These are phyloP conservation scores for Aphelocoma coerulescens DNA, from an alignment of 2,113 vertebrate genomes.

Conservation along the genomic window DNA sequence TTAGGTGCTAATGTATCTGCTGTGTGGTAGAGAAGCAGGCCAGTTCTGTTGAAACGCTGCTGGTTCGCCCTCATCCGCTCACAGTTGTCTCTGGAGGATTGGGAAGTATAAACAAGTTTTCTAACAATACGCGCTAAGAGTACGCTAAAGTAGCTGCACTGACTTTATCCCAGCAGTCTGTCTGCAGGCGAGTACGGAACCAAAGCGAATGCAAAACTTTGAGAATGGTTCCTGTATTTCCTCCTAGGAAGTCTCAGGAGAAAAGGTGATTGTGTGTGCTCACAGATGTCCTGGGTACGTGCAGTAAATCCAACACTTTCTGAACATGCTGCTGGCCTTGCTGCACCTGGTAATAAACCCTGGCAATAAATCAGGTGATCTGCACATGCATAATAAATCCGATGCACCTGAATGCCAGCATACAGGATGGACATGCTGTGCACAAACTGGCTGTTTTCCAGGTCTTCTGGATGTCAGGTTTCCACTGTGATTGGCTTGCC, in stretches of 20 bases:
- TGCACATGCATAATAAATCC: constrained; percentile 41
- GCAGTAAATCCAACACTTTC: constrained; percentile 36
- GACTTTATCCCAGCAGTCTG: neutral
- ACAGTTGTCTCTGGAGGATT: neutral
- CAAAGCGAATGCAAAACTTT: neutral
- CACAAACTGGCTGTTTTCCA: constrained; percentile 2
- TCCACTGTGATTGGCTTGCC: neutral
- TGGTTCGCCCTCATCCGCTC: neutral
- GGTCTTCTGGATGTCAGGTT: constrained; percentile 32
- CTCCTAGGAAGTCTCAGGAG: neutral
- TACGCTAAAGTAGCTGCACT: neutral
- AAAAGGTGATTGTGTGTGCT: neutral
- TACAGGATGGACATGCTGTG: constrained; percentile 39
- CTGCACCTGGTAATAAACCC: constrained; percentile 49
- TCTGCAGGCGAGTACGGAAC: neutral
- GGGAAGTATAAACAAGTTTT: constrained; percentile 28
- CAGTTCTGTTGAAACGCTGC: neutral
- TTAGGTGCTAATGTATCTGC: constrained; percentile 5
- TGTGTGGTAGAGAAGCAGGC: neutral
- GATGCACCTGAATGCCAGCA: constrained; percentile 21
- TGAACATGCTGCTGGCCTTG: neutral
- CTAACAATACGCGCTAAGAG: neutral
- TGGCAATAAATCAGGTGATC: constrained; percentile 44
- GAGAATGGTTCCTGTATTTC: neutral
- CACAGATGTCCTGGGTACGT: neutral